Evolutionary conservation across 2,888 invertebrate species (phyloP), one percentile per base, ranked within the genome.

Genomic region (Microctonus brassicae): DNA sequence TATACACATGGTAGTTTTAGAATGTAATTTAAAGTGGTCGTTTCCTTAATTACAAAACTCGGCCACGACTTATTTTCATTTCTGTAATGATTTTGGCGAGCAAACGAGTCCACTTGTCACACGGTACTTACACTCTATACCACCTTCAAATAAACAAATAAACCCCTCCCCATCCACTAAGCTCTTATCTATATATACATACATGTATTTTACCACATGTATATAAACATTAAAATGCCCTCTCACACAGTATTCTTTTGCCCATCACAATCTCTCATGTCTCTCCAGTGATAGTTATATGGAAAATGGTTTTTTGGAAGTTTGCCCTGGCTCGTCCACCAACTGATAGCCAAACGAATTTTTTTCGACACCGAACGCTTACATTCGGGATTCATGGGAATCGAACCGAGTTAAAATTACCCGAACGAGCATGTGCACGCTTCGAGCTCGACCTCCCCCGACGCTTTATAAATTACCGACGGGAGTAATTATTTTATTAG

Each of bases 11-110:
- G n/a, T n/a, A n/a, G n/a, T n/a, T n/a, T n/a, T n/a, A n/a, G n/a
- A n/a, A n/a, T n/a, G n/a, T n/a, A n/a, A 85, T 85, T 84, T 84
- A 85, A 81, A 79, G 78, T 69, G 76, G 76, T 84, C 81, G 81
- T 84, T 85, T 83, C 81, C 82, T 83, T 84, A 83, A 84, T 85
- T 84, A 82, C 81, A 77, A 79, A 73, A 72, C 74, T 64, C 75
- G 61, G 76, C 63, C 72, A 78, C 78, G 77, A 79, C 81, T 82
- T 84, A 84, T 82, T 82, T 80, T 80, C 79, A 76, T 76, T 77
- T 65, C 73, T 71, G 67, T 75, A 65, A 76, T 71, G 52, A 70
- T 70, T 52, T 65, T 52, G 65, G 60, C 24, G 33, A 22, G 42
- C 60, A 34, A 4, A n/a, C 29, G 26, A 24, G 17, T 29, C 11